Percentiles rank a stretch among this genome's conserved stretches.
These are phyloP conservation scores for Acanthosoma haemorrhoidale DNA, from an alignment of 2,888 invertebrate species.

Conservation along the genomic window DNA sequence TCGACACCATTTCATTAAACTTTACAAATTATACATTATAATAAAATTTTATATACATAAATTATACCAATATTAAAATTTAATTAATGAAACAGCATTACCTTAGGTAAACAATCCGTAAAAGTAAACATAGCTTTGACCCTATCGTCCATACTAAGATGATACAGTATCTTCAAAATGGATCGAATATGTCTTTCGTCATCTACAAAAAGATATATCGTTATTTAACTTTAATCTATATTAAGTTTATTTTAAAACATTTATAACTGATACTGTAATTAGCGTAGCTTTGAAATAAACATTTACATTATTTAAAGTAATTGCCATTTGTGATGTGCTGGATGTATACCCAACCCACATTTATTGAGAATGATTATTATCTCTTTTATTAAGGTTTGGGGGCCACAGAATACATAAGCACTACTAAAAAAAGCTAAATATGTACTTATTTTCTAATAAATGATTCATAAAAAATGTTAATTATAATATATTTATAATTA, in stretches of 20 bases:
- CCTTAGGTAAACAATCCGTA: constrained; percentile 86
- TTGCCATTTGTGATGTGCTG: not conserved
- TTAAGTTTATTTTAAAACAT: not conserved
- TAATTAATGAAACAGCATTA: constrained; percentile 46
- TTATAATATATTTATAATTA: not conserved
- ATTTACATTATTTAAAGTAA: not conserved
- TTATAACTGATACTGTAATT: not conserved
- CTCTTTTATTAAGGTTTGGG: too few relatives aligned
- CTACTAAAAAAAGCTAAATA: too few relatives aligned
- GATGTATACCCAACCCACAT: too few relatives aligned
- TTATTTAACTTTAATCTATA: too few relatives aligned
- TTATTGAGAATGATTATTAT: too few relatives aligned
- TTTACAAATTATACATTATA: too few relatives aligned
- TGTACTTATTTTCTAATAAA: not conserved
- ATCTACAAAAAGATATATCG: constrained; percentile 48
- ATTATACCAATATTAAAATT: too few relatives aligned
- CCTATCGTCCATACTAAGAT: constrained; percentile 90
- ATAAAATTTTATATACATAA: too few relatives aligned
- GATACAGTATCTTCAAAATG: constrained; percentile 79
- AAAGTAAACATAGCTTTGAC: constrained; percentile 89
- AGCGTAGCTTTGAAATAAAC: not conserved
- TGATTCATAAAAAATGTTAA: too few relatives aligned
- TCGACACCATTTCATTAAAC: too few relatives aligned
- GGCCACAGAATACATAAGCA: too few relatives aligned
- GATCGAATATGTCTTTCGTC: constrained; percentile 73